Evolutionary conservation across 2,113 vertebrate genomes (phyloP).

Genomic region (Cygnus atratus): DNA sequence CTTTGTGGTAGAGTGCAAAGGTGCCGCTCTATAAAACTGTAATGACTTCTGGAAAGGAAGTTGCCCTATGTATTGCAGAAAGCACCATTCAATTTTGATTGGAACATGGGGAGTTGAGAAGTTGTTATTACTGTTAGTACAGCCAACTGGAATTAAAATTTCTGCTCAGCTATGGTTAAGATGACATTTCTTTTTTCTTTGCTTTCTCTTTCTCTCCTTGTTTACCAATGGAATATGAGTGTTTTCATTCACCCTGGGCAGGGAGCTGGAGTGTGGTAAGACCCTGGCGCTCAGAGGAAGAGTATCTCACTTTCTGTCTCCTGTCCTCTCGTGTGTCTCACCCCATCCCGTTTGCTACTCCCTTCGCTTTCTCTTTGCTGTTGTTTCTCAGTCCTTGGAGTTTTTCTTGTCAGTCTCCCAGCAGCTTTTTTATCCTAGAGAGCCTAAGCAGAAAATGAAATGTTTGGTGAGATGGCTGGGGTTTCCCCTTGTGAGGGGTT

Average conservation of each 20-base stretch:
- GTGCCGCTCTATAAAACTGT: constrained; percentile 56
- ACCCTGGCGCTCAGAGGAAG: neutral
- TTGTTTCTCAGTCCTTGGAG: neutral
- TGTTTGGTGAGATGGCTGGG: neutral
- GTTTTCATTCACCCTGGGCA: neutral
- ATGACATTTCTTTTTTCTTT: constrained; percentile 5
- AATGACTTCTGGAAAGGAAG: constrained; percentile 57
- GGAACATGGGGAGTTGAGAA: constrained; percentile 47
- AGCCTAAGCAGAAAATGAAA: neutral
- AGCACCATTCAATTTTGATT: constrained; percentile 48
- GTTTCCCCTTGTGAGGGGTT: neutral
- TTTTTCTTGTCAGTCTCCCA: neutral
- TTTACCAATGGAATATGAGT: neutral
- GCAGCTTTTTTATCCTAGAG: neutral
- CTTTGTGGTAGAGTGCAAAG: constrained; percentile 60
- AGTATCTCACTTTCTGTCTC: neutral
- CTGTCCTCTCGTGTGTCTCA: neutral
- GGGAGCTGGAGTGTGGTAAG: neutral
- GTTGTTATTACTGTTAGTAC: constrained; percentile 35
- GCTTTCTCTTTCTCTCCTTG: neutral
- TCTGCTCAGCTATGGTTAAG: constrained; percentile 21
- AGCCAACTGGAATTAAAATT: constrained; percentile 36
- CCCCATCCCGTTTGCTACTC: neutral
- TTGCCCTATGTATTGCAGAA: constrained; percentile 35
- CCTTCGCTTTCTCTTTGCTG: neutral